Percentiles rank a stretch among this genome's conserved stretches.
phyloP scores from a whole-genome alignment of 2,888 invertebrate genomes.

The Acrocera orbiculus region DNA sequence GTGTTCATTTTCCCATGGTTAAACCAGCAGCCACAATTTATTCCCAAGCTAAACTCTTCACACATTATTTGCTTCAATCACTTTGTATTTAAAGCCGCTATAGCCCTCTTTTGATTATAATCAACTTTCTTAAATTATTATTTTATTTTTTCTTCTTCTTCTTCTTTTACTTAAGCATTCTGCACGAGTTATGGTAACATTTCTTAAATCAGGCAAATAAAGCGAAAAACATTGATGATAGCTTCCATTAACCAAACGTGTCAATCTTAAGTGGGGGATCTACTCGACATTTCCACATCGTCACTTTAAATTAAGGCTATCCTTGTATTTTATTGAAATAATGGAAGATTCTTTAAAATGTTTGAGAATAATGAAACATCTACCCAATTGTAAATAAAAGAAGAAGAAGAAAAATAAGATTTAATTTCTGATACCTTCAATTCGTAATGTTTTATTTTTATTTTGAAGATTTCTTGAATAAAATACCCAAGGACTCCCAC shows the following conservation, averaged over 20 bases:
- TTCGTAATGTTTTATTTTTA: not conserved
- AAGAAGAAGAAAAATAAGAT: not conserved
- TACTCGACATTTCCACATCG: constrained; percentile 13
- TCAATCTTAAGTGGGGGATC: constrained; percentile 12
- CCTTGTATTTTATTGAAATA: constrained; percentile 5
- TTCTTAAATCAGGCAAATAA: no score
- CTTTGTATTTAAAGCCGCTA: no score
- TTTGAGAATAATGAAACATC: not conserved
- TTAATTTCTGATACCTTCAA: not conserved
- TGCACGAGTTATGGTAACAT: no score
- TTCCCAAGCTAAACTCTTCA: no score
- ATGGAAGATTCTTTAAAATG: constrained; percentile 2
- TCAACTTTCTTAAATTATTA: no score
- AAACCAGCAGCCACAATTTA: no score
- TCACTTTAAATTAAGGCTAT: constrained; percentile 7
- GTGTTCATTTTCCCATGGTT: no score
- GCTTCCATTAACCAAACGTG: constrained; percentile 9
- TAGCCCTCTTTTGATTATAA: no score
- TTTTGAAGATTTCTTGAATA: not conserved
- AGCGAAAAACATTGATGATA: no score
- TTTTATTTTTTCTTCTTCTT: no score
- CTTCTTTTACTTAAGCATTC: no score
- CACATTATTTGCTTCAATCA: no score
- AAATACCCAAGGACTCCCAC: not conserved
- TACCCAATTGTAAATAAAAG: not conserved